Conservation (phyloP, 2,113 vertebrate species). For the Platanista minor region DNA sequence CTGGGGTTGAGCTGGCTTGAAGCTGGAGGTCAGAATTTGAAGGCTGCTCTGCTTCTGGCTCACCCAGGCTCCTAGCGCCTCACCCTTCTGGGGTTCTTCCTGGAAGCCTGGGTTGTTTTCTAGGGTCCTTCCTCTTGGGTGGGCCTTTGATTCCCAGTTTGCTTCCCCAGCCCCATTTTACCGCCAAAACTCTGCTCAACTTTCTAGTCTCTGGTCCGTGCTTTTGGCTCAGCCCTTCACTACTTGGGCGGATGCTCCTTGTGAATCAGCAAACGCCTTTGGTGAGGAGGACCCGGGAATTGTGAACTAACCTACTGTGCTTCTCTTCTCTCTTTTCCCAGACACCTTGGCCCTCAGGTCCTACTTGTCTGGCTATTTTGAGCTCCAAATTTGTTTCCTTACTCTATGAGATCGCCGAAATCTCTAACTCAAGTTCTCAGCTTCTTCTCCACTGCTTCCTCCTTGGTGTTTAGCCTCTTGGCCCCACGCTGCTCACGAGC, state of each 20-base stretch:
- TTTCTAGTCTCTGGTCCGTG: fast-evolving
- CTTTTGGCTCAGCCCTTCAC: not conserved
- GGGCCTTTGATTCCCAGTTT: not conserved
- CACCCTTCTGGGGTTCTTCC: not conserved
- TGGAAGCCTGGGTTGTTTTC: not conserved
- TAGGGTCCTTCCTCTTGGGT: not conserved
- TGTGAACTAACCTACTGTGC: not conserved
- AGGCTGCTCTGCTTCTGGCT: not conserved
- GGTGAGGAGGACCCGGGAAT: not conserved
- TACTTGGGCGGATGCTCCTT: not conserved
- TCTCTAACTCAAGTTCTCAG: not conserved
- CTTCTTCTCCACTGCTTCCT: not conserved
- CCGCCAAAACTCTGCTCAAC: not conserved
- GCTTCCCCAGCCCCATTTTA: not conserved
- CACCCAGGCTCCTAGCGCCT: not conserved
- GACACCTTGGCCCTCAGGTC: not conserved
- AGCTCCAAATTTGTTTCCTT: not conserved
- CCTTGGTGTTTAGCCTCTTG: not conserved
- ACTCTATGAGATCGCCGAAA: not conserved
- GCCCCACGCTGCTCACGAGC: not conserved
- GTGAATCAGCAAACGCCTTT: not conserved
- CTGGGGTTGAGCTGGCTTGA: not conserved
- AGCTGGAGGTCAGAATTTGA: not conserved
- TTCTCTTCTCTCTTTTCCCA: not conserved
- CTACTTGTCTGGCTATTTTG: not conserved